These are phyloP conservation scores for Cantharis rustica DNA, from an alignment of 2,888 invertebrate species.

Conservation along the genomic window DNA sequence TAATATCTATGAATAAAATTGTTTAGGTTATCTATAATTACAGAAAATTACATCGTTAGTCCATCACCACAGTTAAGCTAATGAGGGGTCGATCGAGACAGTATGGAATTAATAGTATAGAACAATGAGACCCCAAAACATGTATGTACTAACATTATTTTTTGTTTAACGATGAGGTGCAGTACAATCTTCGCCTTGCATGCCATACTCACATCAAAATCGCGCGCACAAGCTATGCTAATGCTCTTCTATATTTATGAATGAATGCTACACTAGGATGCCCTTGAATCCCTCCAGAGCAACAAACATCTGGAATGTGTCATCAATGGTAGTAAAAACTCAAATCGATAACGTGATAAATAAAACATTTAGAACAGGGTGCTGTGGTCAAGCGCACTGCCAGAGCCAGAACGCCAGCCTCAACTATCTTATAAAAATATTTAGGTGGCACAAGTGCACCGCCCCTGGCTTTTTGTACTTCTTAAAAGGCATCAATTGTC, in stretches of 20 bases:
- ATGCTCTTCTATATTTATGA: constrained; percentile 20
- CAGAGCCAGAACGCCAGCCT: constrained; percentile 38
- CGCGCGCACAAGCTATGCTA: constrained; percentile 41
- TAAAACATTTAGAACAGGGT: constrained; percentile 45
- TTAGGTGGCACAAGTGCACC: constrained; percentile 44
- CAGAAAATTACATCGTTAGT: constrained; percentile 54
- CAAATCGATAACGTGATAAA: constrained; percentile 43
- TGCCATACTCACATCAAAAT: constrained; percentile 19
- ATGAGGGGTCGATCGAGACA: constrained; percentile 29
- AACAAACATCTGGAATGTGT: constrained; percentile 56
- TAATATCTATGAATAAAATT: constrained; percentile 36
- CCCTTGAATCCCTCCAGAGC: constrained; percentile 59
- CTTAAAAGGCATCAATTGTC: constrained; percentile 57
- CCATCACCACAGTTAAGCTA: constrained; percentile 57
- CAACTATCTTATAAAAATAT: constrained; percentile 48
- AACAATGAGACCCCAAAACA: constrained; percentile 20
- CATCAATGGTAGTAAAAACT: constrained; percentile 38
- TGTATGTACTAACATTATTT: constrained; percentile 26
- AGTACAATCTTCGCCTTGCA: constrained; percentile 31
- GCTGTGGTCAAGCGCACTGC: constrained; percentile 46
- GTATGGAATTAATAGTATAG: constrained; percentile 14
- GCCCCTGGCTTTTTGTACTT: constrained; percentile 55
- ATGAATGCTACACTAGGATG: constrained; percentile 51
- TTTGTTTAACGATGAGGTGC: constrained; percentile 35
- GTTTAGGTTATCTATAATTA: constrained; percentile 46